These are phyloP conservation scores for Anneissia japonica DNA, from an alignment of 35 echinoderm and acorn worm species.

Conservation along the genomic window DNA sequence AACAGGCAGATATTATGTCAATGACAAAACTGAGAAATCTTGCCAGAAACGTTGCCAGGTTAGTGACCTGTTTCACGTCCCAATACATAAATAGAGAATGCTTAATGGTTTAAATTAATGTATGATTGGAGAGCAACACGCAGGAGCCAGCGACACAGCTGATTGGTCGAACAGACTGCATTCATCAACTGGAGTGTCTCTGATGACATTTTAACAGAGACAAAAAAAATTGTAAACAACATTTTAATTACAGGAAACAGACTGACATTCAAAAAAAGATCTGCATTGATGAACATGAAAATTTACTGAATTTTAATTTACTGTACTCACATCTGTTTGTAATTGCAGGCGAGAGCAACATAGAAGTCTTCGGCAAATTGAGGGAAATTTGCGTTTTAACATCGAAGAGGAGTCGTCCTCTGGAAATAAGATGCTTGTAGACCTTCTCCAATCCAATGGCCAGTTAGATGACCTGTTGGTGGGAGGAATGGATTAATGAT, in stretches of 20 bases:
- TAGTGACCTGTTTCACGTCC: background rate
- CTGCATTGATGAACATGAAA: too few species aligned
- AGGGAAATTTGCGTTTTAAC: slow-evolving; percentile 63
- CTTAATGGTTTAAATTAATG: background rate
- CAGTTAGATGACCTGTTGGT: background rate
- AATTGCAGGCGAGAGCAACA: slow-evolving; percentile 50
- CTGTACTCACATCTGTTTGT: background rate
- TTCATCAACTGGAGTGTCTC: background rate
- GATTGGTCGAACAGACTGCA: background rate
- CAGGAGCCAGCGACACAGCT: too few species aligned
- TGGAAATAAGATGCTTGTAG: background rate
- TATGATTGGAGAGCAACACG: too few species aligned
- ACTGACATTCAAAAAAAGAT: too few species aligned
- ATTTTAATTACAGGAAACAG: background rate
- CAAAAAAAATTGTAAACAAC: background rate
- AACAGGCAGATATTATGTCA: slow-evolving; percentile 46
- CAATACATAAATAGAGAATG: background rate
- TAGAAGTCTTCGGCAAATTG: slow-evolving; percentile 50
- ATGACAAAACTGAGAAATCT: slow-evolving; percentile 74
- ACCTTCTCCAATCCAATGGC: background rate
- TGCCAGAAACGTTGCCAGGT: slow-evolving; percentile 91
- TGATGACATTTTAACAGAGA: background rate
- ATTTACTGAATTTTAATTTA: too few species aligned
- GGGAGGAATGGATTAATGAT: too few species aligned
- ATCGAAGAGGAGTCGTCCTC: slow-evolving; percentile 31